Conservation (phyloP, 2,888 invertebrate genomes). For the Drosophila maculinotata region DNA sequence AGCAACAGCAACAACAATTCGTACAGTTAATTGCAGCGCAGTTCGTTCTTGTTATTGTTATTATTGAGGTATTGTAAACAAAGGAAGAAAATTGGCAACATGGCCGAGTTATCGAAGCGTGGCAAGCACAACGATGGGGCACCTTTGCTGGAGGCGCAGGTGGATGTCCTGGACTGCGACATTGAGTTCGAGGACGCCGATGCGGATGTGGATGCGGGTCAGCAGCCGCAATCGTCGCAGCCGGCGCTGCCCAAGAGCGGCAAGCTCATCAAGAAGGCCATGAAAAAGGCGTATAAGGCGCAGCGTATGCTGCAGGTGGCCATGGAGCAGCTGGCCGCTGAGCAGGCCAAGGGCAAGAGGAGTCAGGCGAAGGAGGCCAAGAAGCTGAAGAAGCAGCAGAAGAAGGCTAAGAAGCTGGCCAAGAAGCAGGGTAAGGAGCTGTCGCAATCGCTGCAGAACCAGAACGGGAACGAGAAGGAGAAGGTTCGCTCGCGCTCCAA, state of each 20-base stretch:
- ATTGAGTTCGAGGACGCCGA: slow-evolving; percentile 34
- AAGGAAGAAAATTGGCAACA: slow-evolving; percentile 24
- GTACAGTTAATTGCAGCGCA: too few relatives aligned
- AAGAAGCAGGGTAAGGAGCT: slow-evolving; percentile 42
- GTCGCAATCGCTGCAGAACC: slow-evolving; percentile 22
- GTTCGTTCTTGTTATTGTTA: neutral
- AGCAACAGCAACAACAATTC: too few relatives aligned
- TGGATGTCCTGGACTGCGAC: slow-evolving; percentile 46
- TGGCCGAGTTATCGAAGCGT: slow-evolving; percentile 49
- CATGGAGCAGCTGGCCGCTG: slow-evolving; percentile 45
- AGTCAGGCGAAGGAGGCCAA: slow-evolving; percentile 16
- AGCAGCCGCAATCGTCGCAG: slow-evolving; percentile 34
- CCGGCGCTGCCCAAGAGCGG: neutral
- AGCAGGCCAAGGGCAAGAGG: slow-evolving; percentile 19
- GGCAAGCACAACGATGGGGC: slow-evolving; percentile 1
- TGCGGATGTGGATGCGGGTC: too few relatives aligned
- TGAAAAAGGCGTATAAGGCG: slow-evolving; percentile 65
- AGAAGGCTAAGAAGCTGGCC: slow-evolving; percentile 44
- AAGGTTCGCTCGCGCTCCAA: slow-evolving; percentile 46
- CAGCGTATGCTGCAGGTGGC: slow-evolving; percentile 61
- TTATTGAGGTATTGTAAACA: neutral
- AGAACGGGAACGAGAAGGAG: neutral
- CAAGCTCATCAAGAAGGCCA: slow-evolving; percentile 48
- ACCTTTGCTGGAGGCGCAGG: slow-evolving; percentile 27
- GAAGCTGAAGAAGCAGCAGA: slow-evolving; percentile 35